Conservation (phyloP, 2,113 vertebrate species). For the Crocuta crocuta region DNA sequence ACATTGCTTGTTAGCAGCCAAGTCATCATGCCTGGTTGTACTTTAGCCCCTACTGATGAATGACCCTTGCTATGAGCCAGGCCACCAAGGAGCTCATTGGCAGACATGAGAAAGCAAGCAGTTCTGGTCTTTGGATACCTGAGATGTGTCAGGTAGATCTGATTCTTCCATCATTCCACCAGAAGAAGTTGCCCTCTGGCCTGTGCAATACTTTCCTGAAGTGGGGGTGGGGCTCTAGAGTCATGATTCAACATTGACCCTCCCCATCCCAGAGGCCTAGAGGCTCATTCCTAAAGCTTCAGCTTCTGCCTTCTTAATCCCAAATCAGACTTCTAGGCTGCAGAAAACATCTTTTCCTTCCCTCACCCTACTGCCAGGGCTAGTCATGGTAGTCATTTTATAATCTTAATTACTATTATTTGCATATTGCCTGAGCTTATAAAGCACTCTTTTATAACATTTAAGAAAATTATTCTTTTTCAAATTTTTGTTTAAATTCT, state of each 20-base stretch:
- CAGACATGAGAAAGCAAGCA: background rate
- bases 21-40: background rate
- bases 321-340: conserved; percentile 31
- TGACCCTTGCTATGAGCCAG: background rate
- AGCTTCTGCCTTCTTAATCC: conserved; percentile 23
- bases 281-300: conserved; percentile 28
- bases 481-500: too few species aligned
- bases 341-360: background rate
- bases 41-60: conserved; percentile 37
- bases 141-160: background rate
- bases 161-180: background rate
- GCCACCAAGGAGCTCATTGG: background rate
- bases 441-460: background rate
- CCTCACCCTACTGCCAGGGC: background rate
- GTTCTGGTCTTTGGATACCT: conserved; percentile 39
- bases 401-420: background rate
- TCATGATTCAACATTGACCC: background rate
- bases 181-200: background rate
- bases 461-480: too few species aligned
- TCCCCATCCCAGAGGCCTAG: background rate
- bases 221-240: background rate
- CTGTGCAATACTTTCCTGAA: background rate
- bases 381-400: background rate
- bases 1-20: background rate
- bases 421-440: background rate